These are phyloP conservation scores for Hydrocynus forskahlii DNA, from an alignment of 2,797 vertebrate species.

Conservation along the genomic window DNA sequence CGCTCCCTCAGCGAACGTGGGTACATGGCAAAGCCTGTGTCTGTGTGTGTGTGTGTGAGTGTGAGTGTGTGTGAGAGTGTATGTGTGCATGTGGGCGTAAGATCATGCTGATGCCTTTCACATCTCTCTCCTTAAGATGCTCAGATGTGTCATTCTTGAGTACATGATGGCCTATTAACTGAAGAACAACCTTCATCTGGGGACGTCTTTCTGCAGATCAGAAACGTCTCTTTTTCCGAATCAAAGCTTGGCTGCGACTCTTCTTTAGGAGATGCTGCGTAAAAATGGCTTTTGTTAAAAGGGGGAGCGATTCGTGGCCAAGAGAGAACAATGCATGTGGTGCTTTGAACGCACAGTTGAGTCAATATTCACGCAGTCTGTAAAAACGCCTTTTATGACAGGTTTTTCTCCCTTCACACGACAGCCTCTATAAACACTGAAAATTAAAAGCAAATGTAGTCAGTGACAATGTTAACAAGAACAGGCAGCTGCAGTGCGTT, in stretches of 20 bases:
- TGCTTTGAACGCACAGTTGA: conserved; percentile 21
- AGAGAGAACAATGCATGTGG: conserved; percentile 9
- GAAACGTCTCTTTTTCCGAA: background rate
- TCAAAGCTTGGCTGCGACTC: conserved; percentile 9
- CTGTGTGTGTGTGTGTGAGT: conserved; percentile 35
- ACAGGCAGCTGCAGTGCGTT: conserved; percentile 9
- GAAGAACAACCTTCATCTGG: conserved; percentile 37
- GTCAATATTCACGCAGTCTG: conserved; percentile 36
- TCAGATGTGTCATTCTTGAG: conserved; percentile 31
- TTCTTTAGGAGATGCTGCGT: conserved; percentile 1
- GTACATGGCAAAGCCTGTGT: background rate
- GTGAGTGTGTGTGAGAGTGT: conserved; percentile 21
- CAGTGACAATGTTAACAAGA: conserved; percentile 37
- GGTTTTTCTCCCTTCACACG: background rate
- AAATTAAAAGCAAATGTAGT: conserved; percentile 45
- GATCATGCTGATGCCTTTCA: conserved; percentile 39
- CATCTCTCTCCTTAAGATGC: conserved; percentile 30
- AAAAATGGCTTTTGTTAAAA: conserved; percentile 38
- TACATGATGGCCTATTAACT: conserved; percentile 54
- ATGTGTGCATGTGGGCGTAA: conserved; percentile 32
- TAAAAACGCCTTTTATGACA: conserved; percentile 21
- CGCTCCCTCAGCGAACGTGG: conserved; percentile 40
- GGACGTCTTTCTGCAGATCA: conserved; percentile 29
- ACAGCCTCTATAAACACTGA: conserved; percentile 10
- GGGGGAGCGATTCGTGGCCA: conserved; percentile 18